Evolutionary conservation across 2,888 invertebrate species (phyloP).

Genomic region (Bombyx huttoni): DNA sequence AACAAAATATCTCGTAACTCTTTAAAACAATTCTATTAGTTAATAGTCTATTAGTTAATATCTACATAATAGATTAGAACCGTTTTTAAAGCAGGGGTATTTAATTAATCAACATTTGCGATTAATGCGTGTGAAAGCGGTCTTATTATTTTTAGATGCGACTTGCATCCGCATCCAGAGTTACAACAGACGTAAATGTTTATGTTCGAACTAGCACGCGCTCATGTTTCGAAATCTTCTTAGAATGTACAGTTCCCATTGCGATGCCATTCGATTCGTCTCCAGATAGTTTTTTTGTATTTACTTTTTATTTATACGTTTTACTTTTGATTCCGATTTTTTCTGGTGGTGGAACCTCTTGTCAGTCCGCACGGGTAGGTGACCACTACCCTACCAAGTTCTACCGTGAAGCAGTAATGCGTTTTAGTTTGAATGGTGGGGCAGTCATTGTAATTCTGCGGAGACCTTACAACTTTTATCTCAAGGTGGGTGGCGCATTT

Average conservation of each 20-base stretch:
- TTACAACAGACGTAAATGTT: slow-evolving; percentile 55
- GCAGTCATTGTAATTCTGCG: too few relatives aligned
- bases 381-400: too few relatives aligned
- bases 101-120: neutral
- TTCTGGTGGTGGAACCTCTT: too few relatives aligned
- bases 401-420: too few relatives aligned
- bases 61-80: neutral
- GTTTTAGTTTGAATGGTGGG: too few relatives aligned
- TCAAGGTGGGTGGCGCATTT: too few relatives aligned
- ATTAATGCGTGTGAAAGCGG: slow-evolving; percentile 22
- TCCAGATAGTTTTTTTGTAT: slow-evolving; percentile 7
- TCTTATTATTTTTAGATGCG: slow-evolving; percentile 37
- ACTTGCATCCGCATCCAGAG: slow-evolving; percentile 48
- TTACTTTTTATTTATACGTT: neutral
- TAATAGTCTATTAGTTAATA: too few relatives aligned
- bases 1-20: neutral
- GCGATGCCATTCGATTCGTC: slow-evolving; percentile 14
- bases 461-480: too few relatives aligned
- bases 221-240: slow-evolving; percentile 51
- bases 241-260: slow-evolving; percentile 33
- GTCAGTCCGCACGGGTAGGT: too few relatives aligned
- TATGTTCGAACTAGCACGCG: slow-evolving; percentile 50
- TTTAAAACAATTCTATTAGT: too few relatives aligned
- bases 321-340: too few relatives aligned
- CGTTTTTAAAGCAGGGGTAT: neutral